Percentiles rank a stretch among this genome's conserved stretches.
Evolutionary conservation across 2,113 vertebrate species (phyloP).

Genomic region (Malurus alboscapulatus): DNA sequence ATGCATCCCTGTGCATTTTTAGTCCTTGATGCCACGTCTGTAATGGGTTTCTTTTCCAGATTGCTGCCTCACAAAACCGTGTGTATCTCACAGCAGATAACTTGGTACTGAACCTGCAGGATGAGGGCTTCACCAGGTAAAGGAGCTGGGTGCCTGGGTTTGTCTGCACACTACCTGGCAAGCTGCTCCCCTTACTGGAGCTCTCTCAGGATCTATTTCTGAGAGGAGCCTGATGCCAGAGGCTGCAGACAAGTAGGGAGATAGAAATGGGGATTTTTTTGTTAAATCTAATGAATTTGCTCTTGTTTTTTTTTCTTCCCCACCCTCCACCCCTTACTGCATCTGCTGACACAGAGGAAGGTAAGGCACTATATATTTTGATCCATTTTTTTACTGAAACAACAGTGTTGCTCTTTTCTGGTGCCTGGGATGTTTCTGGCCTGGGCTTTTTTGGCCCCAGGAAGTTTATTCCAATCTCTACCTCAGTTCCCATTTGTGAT

Average conservation of each 20-base stretch:
- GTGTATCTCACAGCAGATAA: slow-evolving; percentile 91
- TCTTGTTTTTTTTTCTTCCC: not conserved
- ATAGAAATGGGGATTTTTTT: not conserved
- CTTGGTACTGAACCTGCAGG: slow-evolving; percentile 90
- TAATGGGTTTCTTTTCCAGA: slow-evolving; percentile 64
- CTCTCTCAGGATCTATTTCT: not conserved
- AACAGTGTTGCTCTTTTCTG: not conserved
- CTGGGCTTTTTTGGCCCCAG: not conserved
- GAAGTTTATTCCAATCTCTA: not conserved
- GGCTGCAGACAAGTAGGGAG: not conserved
- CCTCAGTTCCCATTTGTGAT: not conserved
- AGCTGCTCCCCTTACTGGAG: not conserved
- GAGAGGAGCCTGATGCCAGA: not conserved
- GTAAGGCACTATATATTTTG: slow-evolving; percentile 53
- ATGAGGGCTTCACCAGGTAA: slow-evolving; percentile 86
- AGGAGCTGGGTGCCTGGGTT: not conserved
- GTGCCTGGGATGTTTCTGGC: not conserved
- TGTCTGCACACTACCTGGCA: not conserved
- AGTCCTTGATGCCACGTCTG: not conserved
- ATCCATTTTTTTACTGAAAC: not conserved
- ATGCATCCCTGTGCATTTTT: fast-evolving
- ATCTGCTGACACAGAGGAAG: slow-evolving; percentile 71
- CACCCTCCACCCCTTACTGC: not conserved
- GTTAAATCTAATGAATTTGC: not conserved
- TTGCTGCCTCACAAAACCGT: slow-evolving; percentile 88